Conservation (phyloP, 2,797 vertebrate genomes). For the Benthosema pterotum region DNA sequence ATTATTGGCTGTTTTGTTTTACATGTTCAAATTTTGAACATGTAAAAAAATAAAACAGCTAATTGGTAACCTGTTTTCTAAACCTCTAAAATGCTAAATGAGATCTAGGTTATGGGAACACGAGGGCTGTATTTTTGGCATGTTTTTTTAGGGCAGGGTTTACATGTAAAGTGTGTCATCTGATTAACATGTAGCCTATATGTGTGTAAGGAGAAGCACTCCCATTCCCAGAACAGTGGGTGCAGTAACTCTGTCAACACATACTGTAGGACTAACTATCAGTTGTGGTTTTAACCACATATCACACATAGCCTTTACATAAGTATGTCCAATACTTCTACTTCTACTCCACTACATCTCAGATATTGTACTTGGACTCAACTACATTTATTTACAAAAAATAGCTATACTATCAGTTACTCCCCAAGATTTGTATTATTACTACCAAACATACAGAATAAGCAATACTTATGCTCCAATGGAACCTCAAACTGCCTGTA, state of each 20-base stretch:
- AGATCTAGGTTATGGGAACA: constrained; percentile 61
- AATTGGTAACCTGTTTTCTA: constrained; percentile 44
- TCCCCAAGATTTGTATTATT: too few species aligned
- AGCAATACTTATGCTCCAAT: too few species aligned
- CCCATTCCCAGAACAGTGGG: constrained; percentile 7
- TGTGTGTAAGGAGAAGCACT: constrained; percentile 21
- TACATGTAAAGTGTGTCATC: constrained; percentile 37
- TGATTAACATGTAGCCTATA: constrained; percentile 16
- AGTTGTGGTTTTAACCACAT: constrained; percentile 12
- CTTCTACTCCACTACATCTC: too few species aligned
- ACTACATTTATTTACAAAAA: too few species aligned
- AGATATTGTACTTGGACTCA: too few species aligned
- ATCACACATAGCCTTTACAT: too few species aligned
- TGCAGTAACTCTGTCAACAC: constrained; percentile 8
- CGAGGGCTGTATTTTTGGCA: constrained; percentile 43
- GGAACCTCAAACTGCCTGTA: too few species aligned
- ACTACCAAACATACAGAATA: too few species aligned
- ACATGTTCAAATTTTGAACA: too few species aligned
- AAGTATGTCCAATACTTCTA: too few species aligned
- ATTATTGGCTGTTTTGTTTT: too few species aligned
- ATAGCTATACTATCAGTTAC: too few species aligned
- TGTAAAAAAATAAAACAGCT: constrained; percentile 15
- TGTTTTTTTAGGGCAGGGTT: constrained; percentile 53
- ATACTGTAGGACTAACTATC: constrained; percentile 30
- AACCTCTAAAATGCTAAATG: constrained; percentile 38